These are phyloP conservation scores for Micromussa lordhowensis DNA, from an alignment of 92 coral and sea anemone genomes.

Conservation along the genomic window DNA sequence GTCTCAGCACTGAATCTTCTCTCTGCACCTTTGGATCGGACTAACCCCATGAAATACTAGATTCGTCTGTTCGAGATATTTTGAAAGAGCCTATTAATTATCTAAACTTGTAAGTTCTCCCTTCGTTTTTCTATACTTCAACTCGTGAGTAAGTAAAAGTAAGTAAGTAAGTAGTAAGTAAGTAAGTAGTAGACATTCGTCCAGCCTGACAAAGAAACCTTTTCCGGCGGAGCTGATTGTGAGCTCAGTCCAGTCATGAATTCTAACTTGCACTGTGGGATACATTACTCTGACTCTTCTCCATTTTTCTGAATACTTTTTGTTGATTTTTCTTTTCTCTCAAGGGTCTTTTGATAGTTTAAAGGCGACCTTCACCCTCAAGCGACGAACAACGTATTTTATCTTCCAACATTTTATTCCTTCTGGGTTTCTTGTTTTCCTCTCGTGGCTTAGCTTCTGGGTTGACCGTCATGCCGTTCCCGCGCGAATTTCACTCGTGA, in stretches of 20 bases:
- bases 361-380: slow-evolving; percentile 75
- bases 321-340: background rate
- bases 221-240: too few species aligned
- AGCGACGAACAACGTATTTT: slow-evolving; percentile 82
- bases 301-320: background rate
- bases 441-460: slow-evolving; percentile 87
- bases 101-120: too few species aligned
- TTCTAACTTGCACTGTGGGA: background rate
- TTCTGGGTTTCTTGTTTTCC: slow-evolving; percentile 71
- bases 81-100: too few species aligned
- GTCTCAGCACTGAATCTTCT: too few species aligned
- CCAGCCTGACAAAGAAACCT: too few species aligned
- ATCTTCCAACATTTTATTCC: slow-evolving; percentile 83
- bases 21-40: too few species aligned
- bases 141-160: too few species aligned
- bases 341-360: slow-evolving; percentile 86
- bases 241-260: background rate
- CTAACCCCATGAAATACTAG: too few species aligned
- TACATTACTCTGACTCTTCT: background rate
- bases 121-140: too few species aligned
- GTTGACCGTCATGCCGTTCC: slow-evolving; percentile 88
- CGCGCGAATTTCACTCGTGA: slow-evolving; percentile 80
- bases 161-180: too few species aligned
- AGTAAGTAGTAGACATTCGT: too few species aligned
- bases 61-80: too few species aligned